phyloP scores from a whole-genome alignment of 2,113 vertebrate genomes.

The Tor tambroides region DNA sequence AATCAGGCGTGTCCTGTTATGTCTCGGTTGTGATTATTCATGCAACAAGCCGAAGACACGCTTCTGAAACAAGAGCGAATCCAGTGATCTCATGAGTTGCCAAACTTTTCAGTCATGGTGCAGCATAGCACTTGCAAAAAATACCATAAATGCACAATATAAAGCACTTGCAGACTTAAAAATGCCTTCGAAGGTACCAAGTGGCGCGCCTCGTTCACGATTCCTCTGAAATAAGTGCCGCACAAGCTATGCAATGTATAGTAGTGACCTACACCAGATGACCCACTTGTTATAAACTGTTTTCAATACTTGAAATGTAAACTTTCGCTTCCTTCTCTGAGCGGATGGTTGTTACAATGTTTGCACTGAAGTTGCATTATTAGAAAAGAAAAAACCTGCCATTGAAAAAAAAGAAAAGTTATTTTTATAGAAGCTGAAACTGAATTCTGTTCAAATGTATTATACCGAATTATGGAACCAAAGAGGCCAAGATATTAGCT shows the following conservation, averaged over 20 bases:
- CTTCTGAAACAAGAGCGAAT: not conserved
- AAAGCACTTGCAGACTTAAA: conserved; percentile 88
- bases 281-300: conserved; percentile 79
- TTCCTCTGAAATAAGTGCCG: conserved; percentile 83
- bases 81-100: conserved; percentile 62
- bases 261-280: conserved; percentile 81
- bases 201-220: conserved; percentile 76
- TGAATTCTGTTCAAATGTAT: conserved; percentile 91
- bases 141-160: conserved; percentile 77
- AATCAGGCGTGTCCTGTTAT: conserved; percentile 13
- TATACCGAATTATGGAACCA: conserved; percentile 96
- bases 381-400: conserved; percentile 86
- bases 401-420: conserved; percentile 85
- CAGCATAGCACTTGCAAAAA: conserved; percentile 76
- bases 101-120: conserved; percentile 71
- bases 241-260: conserved; percentile 98
- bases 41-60: conserved; percentile 29
- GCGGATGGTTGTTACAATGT: conserved; percentile 90
- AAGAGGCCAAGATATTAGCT: conserved; percentile 93
- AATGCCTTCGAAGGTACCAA: conserved; percentile 83
- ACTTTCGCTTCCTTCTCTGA: conserved; percentile 88
- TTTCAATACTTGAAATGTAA: conserved; percentile 95
- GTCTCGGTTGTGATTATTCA: conserved; percentile 25
- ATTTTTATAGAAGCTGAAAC: conserved; percentile 94
- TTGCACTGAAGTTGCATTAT: conserved; percentile 97